Evolutionary conservation across 2,797 vertebrate genomes (phyloP), one percentile per base, ranked within the genome.

Genomic region (Acestrorhynchus altus): DNA sequence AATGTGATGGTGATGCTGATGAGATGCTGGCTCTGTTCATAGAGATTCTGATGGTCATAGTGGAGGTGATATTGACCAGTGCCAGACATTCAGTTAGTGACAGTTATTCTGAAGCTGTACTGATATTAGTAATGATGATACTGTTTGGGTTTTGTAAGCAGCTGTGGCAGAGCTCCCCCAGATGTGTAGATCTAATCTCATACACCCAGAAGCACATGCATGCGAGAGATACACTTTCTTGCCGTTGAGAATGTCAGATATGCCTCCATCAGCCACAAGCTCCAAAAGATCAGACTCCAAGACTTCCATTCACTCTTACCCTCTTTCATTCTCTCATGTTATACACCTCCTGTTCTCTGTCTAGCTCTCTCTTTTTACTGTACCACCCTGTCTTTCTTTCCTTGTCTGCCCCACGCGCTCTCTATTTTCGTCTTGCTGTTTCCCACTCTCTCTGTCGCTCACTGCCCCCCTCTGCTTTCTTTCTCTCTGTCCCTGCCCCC

Each of bases 201-300:
- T 61, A 77, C 60, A 79, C 49, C 81, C 81, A 65, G 64, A 64
- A 78, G 81, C 79, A 35, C 31, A 6, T 35, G 31, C n/a, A n/a
- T 35, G 31, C 31, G 40, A 57, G 24, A 77, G 64, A 74, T 69
- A 79, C 66, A 40, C 49, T 70, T 70, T 54, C 59, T 74, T 64
- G 72, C 78, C 59, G 70, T 80, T 67, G 59, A 65, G 66, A 74
- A 81, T 85, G 80, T 85, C 82, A 85, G 74, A 83, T 81, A 51
- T 56, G 72, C 75, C 82, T 71, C 49, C 60, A 18, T 72, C 74
- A 77, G 66, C 64, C 51, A 80, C 52, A 40, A 67, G 74, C 59
- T 61, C 44, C 52, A 60, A 80, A 42, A 63, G 63, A n/a, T 44
- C n/a, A n/a, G n/a, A n/a, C 72, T 49, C 31, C 39, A 26, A 47